Conservation (phyloP, 2,113 vertebrate genomes). For the Sturnira hondurensis region DNA sequence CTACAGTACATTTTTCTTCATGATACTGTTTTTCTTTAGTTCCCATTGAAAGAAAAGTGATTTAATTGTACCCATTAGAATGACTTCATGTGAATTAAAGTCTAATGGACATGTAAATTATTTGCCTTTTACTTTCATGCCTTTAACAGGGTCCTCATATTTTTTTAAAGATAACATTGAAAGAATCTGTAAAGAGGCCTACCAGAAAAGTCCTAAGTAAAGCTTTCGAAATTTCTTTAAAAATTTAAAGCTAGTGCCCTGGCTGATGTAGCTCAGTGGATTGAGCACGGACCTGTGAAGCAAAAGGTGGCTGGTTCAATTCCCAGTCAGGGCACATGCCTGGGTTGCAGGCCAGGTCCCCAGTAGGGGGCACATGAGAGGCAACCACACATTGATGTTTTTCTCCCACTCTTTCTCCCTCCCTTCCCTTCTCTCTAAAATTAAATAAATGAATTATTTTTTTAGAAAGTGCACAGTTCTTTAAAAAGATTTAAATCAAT, state of each 20-base stretch:
- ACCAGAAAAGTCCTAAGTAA: neutral
- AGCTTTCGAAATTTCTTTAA: neutral
- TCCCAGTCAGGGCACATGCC: no score
- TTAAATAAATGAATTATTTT: no score
- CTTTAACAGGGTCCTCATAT: neutral
- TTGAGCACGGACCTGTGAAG: no score
- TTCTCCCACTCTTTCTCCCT: no score
- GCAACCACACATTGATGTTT: no score
- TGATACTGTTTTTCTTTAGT: neutral
- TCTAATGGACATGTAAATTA: neutral
- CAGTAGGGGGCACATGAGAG: no score
- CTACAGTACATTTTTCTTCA: neutral
- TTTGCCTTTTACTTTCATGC: neutral
- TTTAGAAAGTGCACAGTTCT: no score
- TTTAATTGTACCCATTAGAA: neutral
- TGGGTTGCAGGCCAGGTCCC: no score
- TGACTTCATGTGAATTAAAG: neutral
- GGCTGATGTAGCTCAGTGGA: no score
- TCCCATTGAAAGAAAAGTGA: conserved; percentile 19
- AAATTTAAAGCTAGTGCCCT: neutral
- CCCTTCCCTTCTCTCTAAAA: no score
- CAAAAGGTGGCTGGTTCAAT: no score
- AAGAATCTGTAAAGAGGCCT: neutral
- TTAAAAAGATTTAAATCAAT: no score
- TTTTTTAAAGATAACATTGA: neutral